Evolutionary conservation across 2,888 invertebrate species (phyloP), one percentile per base, ranked within the genome.

Genomic region (Synergus laeviventris): DNA sequence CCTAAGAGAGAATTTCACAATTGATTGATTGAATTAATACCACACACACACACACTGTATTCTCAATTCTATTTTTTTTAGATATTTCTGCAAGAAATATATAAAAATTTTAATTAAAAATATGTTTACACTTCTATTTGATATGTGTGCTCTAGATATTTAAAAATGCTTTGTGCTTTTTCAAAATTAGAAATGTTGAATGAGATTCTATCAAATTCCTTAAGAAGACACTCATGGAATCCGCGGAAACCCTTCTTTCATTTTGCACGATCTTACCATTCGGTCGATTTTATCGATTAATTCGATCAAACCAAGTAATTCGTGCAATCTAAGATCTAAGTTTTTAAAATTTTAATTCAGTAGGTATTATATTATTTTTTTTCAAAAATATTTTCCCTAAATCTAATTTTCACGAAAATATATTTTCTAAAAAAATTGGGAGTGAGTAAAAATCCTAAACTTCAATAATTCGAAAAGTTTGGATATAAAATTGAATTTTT

Each of bases 1-100:
- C 98, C 98, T 96, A 76, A 36, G 36, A 60, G 14, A 76, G 31
- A 24, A 3, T 16, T 61, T 61, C 36, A 36, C 11, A 64, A 64
- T 36, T 24, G 2, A 7, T 31, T n/a, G n/a, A 18, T 64, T 64
- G 8, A 36, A 36, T 31, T 8, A n/a, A 38, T 64, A n/a, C 21
- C 8, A n/a, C n/a, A 49, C 9, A 49, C 49, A 49, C 3, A 31
- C 2, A 49, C n/a, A n/a, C n/a, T 49, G n/a, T 4, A 49, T n/a
- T 49, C 7, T 49, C 9, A 1, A n/a, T n/a, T 45, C 16, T 16
- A 16, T 45, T 45, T 45, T 45, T 45, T 4, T 16, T 1, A 45
- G 16, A 45, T n/a, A 45, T 45, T n/a, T 31, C 5, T 31, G 31
- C 31, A 31, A 31, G 31, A 31, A 31, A 31, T 31, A 31, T 31